Base-by-base conservation (phyloP, 2,113 vertebrate genomes). In the Cyanoderma ruficeps region DNA sequence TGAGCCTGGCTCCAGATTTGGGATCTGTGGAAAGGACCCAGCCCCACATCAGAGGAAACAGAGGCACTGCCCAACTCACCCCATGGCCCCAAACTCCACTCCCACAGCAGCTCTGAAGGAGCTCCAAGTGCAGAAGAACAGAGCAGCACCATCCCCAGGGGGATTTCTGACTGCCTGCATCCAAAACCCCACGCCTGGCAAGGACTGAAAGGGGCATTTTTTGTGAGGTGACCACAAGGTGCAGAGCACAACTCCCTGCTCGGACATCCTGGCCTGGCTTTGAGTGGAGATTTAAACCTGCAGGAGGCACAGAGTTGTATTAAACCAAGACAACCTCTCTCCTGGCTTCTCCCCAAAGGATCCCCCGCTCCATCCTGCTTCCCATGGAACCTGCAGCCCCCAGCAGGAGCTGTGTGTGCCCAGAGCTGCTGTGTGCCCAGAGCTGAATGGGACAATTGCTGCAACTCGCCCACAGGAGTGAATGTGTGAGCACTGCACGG, bases 1-100 rank as follows among this genome's bases (percentile, higher is more conserved):
- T 6, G 63, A 31, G 31, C 15, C 16, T 2, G 33, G 75, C 15
- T 59, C 41, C 75, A 46, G 31, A 15, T 28, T 0, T 65, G 83
- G 80, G 33, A 39, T 1, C 37, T 15, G 41, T 14, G 71, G 11
- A 9, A 57, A 52, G 59, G 5, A 24, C 79, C 71, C 79, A 50
- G 13, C 19, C 10, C 0, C 1, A 30, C 2, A 21, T 0, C 52
- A 15, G n/a, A 35, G 70, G 15, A 25, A 28, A 12, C 1, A 23
- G 2, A 70, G 68, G 68, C 55, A 19, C 47, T 39, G 55, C 2
- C 44, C 11, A 15, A 27, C 35, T 41, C 57, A 10, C 5, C 63
- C 1, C 13, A 1, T 1, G 22, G 60, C 21, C 17, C 69, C 56
- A 35, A 59, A 35, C 1, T 24, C 31, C 46, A 2, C 20, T 60